Evolutionary conservation across 2,888 invertebrate species (phyloP), one percentile per base, ranked within the genome.

Genomic region (Campaea margaritaria): DNA sequence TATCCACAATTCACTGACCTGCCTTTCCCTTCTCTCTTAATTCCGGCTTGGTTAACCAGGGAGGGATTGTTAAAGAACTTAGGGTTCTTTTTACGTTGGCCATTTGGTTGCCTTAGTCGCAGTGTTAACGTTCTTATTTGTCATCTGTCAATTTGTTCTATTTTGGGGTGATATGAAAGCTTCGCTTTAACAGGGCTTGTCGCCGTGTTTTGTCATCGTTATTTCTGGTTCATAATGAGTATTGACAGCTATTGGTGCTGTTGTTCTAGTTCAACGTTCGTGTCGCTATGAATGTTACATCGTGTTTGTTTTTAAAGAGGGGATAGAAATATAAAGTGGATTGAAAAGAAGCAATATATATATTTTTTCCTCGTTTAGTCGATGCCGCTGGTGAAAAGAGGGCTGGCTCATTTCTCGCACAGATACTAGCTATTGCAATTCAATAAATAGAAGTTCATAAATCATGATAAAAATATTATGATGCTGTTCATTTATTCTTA

Each of bases 91-190:
- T 31, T 58, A 72, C 9, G 31, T 44, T 86, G 84, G 89, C 75
- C 67, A 53, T 45, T 54, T 58, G 69, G 69, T 69, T 81, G 76
- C 78, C 81, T 77, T 87, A 86, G 83, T 86, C 82, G 81, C 76
- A 76, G 89, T 89, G 89, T 86, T 89, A 91, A 89, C 87, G 85
- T 81, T 81, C 89, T 79, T 89, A 92, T 92, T 92, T 92, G 91
- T 92, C 91, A 91, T 88, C 89, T 91, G 91, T 92, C 91, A 91
- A 91, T 89, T 91, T 87, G 82, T 83, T 90, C 87, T 91, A 91
- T 91, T 91, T 90, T 79, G 78, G 88, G 78, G 85, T 85, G 86
- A 80, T 86, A 85, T 87, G 86, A 89, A 91, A 91, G 90, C 85
- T 83, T 85, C 65, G 53, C 50, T 57, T 59, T 53, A 63, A 66